Evolutionary conservation across 2,113 vertebrate genomes (phyloP), one percentile per base, ranked within the genome.

Genomic region (Climacteris rufus): DNA sequence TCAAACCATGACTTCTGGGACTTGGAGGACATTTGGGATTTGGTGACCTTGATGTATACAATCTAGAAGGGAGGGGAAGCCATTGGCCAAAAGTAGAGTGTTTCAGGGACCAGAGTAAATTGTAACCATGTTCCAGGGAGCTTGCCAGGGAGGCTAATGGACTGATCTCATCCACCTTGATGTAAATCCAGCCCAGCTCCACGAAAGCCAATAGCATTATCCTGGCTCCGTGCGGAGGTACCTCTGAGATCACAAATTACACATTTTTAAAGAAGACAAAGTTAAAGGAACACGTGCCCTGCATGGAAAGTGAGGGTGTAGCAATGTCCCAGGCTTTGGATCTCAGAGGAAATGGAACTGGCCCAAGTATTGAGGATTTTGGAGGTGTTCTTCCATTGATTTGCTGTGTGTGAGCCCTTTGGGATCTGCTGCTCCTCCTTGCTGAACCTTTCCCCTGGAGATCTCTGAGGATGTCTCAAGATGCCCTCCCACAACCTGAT

Each of bases 131-230:
- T 96, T 97, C 92, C 81, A 96, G 72, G 69, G 96, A 96, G 76
- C 92, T 84, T 96, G 93, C 92, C 96, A 96, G 94, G 72, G 90
- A 95, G 64, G 30, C 90, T 87, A 69, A 94, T 68, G 50, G 86
- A 27, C 95, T 96, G 96, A 97, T 95, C 93, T 97, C 95, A 97
- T 96, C 82, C 80, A 92, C 96, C 96, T 97, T 97, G 96, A 96
- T 96, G 96, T 90, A 78, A 94, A 90, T 97, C 96, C 96, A 96
- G 92, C 79, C 88, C 31, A 92, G 69, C 76, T 89, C 72, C 92
- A 72, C 2, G 10, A 87, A 89, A 94, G 76, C 94, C 83, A 95
- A 82, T 1, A 90, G 61, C 80, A 40, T 63, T 85, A 35, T 90
- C 50, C 94, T 94, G 95, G 94, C 93, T 91, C 87, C 1, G 4